These are phyloP conservation scores for Tolmerus cingulatus DNA, from an alignment of 2,888 invertebrate species.

Conservation along the genomic window DNA sequence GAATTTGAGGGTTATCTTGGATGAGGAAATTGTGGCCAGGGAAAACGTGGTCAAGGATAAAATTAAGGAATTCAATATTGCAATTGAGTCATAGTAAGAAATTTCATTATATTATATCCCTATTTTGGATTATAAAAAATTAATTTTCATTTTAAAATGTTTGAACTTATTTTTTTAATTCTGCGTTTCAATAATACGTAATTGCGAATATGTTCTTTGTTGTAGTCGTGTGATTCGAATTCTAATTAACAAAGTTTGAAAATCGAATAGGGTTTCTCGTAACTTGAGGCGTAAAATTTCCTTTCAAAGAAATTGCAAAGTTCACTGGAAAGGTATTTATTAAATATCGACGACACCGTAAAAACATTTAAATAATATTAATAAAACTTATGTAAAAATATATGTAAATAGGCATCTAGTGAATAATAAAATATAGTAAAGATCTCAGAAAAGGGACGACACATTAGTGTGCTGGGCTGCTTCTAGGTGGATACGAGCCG, in stretches of 20 bases:
- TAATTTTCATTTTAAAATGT: neutral
- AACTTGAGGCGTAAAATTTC: neutral
- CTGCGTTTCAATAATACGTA: neutral
- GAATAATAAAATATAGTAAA: neutral
- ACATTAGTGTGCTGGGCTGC: neutral
- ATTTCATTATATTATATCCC: neutral
- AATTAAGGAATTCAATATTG: slow-evolving; percentile 58
- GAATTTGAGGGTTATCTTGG: slow-evolving; percentile 56
- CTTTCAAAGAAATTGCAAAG: neutral
- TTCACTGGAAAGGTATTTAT: neutral
- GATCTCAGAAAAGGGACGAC: neutral
- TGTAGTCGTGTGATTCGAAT: too few relatives aligned
- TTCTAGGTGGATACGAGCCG: neutral
- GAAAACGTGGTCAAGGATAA: slow-evolving; percentile 58
- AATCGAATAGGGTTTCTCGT: too few relatives aligned
- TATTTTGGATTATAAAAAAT: neutral
- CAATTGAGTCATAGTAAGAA: slow-evolving; percentile 49
- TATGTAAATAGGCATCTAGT: neutral
- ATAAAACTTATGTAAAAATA: neutral
- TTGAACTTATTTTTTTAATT: neutral
- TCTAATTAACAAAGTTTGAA: too few relatives aligned
- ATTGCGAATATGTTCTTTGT: too few relatives aligned
- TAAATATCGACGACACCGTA: slow-evolving; percentile 16
- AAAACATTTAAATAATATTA: slow-evolving; percentile 7
- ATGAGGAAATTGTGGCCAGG: slow-evolving; percentile 58